Base-by-base conservation (phyloP, 2,888 invertebrate species). In the Hirtodrosophila confusa region DNA sequence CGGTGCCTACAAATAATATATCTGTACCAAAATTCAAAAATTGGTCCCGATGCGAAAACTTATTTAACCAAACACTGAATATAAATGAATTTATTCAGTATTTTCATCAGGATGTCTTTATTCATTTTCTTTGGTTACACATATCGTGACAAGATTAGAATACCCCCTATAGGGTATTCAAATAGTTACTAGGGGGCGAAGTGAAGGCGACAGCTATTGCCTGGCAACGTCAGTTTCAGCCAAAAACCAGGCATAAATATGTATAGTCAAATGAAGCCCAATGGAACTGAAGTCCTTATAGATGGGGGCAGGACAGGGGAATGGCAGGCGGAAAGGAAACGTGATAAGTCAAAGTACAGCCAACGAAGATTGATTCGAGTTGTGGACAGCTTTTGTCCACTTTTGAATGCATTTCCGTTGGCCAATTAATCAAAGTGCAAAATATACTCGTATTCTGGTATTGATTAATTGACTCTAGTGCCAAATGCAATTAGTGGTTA, bases 361-460 rank as follows among this genome's bases (percentile, higher is more conserved):
- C 45, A 80, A 84, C 85, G 82, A 87, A 87, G 80, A 87, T 80
- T 80, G 85, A 80, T 87, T 74, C 66, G 66, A 87, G 78, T 87
- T 80, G 66, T 49, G 66, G 68, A 72, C 58, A 58, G 80, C 71
- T 63, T 83, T 68, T 85, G 27, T 70, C 69, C 80, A 70, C 64
- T 80, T 78, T 69, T 55, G 64, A 71, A 70, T 84, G 87, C 80
- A 87, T 66, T 33, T 10, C 24, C 41, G 43, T 54, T 43, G 17
- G 51, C 78, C 78, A 71, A 80, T 80, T 80, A 80, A 80, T 80
- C 80, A 80, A 86, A 66, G 66, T 62, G 66, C 80, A 54, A 61
- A 86, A 69, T 75, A 66, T 51, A 54, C 57, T 63, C 53, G 54
- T 57, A 51, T 60, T 65, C 49, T 60, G 62, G 41, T 51, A 73